A percentile compares a stretch with the other conserved stretches of the same genome.
These are phyloP conservation scores for Apomyelois bistriatella DNA, from an alignment of 2,888 invertebrate species.

Conservation along the genomic window DNA sequence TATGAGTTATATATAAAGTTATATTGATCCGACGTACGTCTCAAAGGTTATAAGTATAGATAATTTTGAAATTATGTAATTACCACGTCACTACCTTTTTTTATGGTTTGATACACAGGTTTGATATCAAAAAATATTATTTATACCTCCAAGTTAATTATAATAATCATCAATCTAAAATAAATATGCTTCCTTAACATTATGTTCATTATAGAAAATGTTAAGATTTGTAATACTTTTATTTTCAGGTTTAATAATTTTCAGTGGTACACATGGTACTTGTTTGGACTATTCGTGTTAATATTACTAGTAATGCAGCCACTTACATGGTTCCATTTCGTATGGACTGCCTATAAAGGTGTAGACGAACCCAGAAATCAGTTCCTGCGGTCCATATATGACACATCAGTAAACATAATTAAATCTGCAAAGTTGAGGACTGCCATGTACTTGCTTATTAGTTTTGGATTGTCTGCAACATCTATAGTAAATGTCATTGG, in stretches of 20 bases:
- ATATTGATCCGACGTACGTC: no score
- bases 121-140: no score
- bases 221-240: no score
- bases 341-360: constrained; percentile 79
- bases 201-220: no score
- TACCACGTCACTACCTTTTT: no score
- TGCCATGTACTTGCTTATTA: constrained; percentile 83
- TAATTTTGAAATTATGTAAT: no score
- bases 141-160: no score
- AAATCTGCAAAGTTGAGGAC: constrained; percentile 82
- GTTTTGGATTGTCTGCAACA: constrained; percentile 81
- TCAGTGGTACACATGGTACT: constrained; percentile 51
- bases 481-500: constrained; percentile 83
- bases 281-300: constrained; percentile 41
- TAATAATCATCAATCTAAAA: no score
- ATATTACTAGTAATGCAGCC: constrained; percentile 79
- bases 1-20: no score
- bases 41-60: no score
- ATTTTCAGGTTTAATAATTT: constrained; percentile 52
- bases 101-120: no score
- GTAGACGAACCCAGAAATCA: constrained; percentile 78
- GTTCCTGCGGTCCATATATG: constrained; percentile 79
- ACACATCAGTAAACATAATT: constrained; percentile 81
- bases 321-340: constrained; percentile 87
- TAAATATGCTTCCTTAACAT: no score